Conservation (phyloP, 2,888 invertebrate species). For the Leucoma salicis region DNA sequence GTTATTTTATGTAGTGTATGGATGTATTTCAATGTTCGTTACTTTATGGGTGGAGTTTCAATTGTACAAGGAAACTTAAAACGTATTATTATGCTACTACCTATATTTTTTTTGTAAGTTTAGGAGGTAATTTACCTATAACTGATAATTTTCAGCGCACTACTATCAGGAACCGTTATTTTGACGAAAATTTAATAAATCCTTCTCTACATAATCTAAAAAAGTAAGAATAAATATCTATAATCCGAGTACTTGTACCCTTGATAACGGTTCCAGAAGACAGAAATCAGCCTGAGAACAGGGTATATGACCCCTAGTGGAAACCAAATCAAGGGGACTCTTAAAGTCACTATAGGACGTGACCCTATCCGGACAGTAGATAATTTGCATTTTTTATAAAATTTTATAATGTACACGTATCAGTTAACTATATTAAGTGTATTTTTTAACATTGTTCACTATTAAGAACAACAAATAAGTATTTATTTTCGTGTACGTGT, state of each 20-base stretch:
- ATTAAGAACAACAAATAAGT: neutral
- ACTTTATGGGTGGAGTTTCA: slow-evolving; percentile 40
- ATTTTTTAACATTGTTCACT: neutral
- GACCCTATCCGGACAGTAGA: slow-evolving; percentile 58
- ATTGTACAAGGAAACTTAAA: slow-evolving; percentile 47
- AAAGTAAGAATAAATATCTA: too few species aligned
- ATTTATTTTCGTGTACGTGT: neutral
- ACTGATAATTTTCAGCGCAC: neutral
- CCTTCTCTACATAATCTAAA: too few species aligned
- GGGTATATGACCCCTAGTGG: slow-evolving; percentile 87
- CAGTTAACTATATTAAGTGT: neutral
- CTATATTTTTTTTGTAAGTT: slow-evolving; percentile 9
- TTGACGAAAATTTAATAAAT: slow-evolving; percentile 3
- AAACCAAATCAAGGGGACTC: slow-evolving; percentile 89
- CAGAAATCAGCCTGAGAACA: slow-evolving; percentile 54
- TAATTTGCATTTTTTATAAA: too few species aligned
- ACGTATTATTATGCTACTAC: slow-evolving; percentile 3
- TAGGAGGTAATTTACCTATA: slow-evolving; percentile 3
- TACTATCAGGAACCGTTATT: neutral
- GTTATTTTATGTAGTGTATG: slow-evolving; percentile 55
- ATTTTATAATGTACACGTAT: slow-evolving; percentile 18
- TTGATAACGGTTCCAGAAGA: slow-evolving; percentile 61
- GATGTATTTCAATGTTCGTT: slow-evolving; percentile 33
- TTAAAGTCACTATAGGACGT: slow-evolving; percentile 86
- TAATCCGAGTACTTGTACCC: slow-evolving; percentile 34